Conservation (phyloP, 2,888 invertebrate genomes). For the Azorinus chamasolen region DNA sequence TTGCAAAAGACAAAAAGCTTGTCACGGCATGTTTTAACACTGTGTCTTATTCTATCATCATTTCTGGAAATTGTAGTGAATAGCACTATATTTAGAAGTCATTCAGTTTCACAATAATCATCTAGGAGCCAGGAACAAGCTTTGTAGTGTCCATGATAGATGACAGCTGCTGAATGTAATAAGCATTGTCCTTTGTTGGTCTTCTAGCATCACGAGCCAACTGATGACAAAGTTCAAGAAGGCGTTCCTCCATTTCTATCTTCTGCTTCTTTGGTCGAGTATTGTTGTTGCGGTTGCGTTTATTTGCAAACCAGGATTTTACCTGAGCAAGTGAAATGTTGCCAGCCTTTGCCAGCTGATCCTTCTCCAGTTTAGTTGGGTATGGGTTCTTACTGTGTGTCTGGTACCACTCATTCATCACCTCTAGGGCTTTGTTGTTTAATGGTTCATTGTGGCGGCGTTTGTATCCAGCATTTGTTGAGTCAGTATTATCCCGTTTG, state of each 20-base stretch:
- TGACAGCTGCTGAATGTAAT: slow-evolving; percentile 80
- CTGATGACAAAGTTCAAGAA: slow-evolving; percentile 77
- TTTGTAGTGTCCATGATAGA: slow-evolving; percentile 51
- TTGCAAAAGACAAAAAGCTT: too few species aligned
- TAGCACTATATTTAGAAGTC: too few species aligned
- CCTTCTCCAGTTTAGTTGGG: slow-evolving; percentile 78
- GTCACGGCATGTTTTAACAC: too few species aligned
- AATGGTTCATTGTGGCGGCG: slow-evolving; percentile 80
- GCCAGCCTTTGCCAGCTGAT: slow-evolving; percentile 76
- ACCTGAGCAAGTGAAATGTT: slow-evolving; percentile 80
- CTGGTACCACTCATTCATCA: slow-evolving; percentile 82
- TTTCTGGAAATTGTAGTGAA: too few species aligned
- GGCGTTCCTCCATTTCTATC: slow-evolving; percentile 75
- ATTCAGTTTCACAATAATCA: too few species aligned
- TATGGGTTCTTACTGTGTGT: slow-evolving; percentile 79
- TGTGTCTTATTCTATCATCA: too few species aligned
- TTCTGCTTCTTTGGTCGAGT: slow-evolving; percentile 83
- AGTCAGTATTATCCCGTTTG: neutral
- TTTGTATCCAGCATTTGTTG: slow-evolving; percentile 27
- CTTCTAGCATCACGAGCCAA: slow-evolving; percentile 69
- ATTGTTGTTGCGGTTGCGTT: slow-evolving; percentile 82
- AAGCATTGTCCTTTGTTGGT: slow-evolving; percentile 75
- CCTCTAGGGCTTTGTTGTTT: slow-evolving; percentile 71
- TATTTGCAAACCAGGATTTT: slow-evolving; percentile 85
- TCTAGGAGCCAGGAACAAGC: too few species aligned